phyloP scores from a whole-genome alignment of 1,140 invertebrate species.

The Wiebesia pumilae region DNA sequence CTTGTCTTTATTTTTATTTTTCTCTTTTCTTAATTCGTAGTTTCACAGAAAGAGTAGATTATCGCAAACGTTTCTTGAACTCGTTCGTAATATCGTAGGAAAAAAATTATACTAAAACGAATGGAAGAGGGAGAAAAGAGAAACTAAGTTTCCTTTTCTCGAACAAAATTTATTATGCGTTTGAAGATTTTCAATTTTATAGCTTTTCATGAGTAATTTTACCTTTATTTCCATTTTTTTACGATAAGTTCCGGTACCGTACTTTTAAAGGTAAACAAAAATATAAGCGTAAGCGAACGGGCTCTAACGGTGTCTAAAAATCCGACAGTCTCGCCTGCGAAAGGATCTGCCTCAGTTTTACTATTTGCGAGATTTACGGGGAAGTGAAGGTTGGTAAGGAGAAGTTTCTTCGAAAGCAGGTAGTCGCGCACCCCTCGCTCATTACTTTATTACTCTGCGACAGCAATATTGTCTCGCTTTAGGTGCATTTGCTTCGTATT shows the following conservation, averaged over 20 bases:
- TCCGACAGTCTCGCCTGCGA: neutral
- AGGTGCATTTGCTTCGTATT: neutral
- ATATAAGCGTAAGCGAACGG: neutral
- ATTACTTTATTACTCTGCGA: slow-evolving; percentile 42
- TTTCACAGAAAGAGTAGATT: slow-evolving; percentile 20
- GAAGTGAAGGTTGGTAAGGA: neutral
- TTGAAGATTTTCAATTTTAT: neutral
- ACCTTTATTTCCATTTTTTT: neutral
- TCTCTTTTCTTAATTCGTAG: slow-evolving; percentile 50
- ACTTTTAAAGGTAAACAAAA: slow-evolving; percentile 42
- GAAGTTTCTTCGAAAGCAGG: slow-evolving; percentile 6
- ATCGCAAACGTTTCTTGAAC: neutral
- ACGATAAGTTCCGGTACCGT: neutral
- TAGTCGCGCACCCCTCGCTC: slow-evolving; percentile 30
- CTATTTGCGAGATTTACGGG: neutral
- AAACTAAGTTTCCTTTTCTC: neutral
- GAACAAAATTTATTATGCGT: neutral
- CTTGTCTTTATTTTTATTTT: neutral
- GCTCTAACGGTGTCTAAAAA: neutral
- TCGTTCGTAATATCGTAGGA: neutral
- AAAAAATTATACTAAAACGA: neutral
- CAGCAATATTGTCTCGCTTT: neutral
- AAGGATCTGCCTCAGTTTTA: neutral
- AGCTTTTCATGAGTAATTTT: neutral
- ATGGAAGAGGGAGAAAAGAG: neutral